Evolutionary conservation across 2,113 vertebrate genomes (phyloP).

Genomic region (Numida meleagris): DNA sequence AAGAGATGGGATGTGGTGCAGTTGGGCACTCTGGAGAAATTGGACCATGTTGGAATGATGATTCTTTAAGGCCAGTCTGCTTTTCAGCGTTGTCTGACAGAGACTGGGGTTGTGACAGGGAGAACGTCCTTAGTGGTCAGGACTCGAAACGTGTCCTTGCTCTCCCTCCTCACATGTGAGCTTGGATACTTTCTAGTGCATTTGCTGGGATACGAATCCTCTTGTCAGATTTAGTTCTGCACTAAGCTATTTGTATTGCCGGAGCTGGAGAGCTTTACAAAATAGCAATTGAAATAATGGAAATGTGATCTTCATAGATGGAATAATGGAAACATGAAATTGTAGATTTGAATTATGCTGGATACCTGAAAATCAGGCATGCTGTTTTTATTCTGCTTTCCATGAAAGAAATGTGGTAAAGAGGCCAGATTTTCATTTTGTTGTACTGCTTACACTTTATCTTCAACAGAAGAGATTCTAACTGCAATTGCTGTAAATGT

Average conservation of each 20-base stretch:
- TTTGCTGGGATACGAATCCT: background rate
- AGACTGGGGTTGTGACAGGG: background rate
- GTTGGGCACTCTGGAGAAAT: background rate
- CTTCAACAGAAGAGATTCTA: background rate
- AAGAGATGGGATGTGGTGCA: background rate
- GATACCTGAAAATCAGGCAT: background rate
- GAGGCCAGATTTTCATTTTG: background rate
- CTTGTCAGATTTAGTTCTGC: background rate
- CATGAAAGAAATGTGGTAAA: background rate
- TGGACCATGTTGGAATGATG: background rate
- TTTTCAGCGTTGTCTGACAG: background rate
- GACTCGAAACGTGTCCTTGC: background rate
- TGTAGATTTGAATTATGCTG: background rate
- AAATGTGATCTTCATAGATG: background rate
- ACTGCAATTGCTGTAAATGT: background rate
- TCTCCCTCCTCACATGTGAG: background rate
- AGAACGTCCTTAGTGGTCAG: fast-evolving
- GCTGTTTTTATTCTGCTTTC: background rate
- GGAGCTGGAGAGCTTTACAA: background rate
- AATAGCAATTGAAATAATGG: background rate
- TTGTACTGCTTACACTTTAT: background rate
- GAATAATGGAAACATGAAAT: background rate
- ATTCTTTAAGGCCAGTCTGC: background rate
- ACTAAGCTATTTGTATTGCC: fast-evolving
- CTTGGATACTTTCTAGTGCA: background rate